Evolutionary conservation across 2,888 invertebrate species (phyloP), one percentile per base, ranked within the genome.

Genomic region (Asteroscopus sphinx): DNA sequence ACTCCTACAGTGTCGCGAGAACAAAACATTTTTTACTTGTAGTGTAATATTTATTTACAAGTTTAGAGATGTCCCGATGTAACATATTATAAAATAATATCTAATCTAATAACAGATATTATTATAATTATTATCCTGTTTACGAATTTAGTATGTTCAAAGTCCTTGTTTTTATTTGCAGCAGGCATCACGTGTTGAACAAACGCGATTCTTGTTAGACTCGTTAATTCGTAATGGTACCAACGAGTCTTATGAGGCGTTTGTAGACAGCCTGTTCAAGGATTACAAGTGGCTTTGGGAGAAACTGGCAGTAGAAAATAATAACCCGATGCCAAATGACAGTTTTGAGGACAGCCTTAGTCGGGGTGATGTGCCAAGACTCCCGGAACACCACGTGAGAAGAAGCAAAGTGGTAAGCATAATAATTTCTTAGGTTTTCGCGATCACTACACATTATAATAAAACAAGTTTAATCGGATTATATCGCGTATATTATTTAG

Each of bases 211-310:
- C 53, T 79, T 95, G 1, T 71, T 95, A 17, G 90, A 93, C 17
- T 77, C 84, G 2, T 73, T 95, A 42, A 79, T 92, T 16, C 86
- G 89, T 58, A 89, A 85, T 76, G 93, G 92, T 7, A 87, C 79
- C 53, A 91, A 91, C 67, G 74, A 76, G n/a, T 90, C 95, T 0
- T 96, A 93, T 82, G 90, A 95, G 48, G 86, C 83, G 7, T 96
- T 96, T 80, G 94, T 95, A 47, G 92, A 95, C 73, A 90, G 95
- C 47, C 81, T 96, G 13, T 83, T 87, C 7, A 94, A 94, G 60
- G 94, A 95, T 75, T 95, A 96, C 79, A 76, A 82, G 35, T 96
- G 96, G 96, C 79, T 96, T 45, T 95, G 94, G 79, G 88, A 93
- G 46, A 91, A 91, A 26, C 87, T 96, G 41, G 89, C 89, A 5